phyloP scores from a whole-genome alignment of 2,888 invertebrate species.

The Melanophora roralis region DNA sequence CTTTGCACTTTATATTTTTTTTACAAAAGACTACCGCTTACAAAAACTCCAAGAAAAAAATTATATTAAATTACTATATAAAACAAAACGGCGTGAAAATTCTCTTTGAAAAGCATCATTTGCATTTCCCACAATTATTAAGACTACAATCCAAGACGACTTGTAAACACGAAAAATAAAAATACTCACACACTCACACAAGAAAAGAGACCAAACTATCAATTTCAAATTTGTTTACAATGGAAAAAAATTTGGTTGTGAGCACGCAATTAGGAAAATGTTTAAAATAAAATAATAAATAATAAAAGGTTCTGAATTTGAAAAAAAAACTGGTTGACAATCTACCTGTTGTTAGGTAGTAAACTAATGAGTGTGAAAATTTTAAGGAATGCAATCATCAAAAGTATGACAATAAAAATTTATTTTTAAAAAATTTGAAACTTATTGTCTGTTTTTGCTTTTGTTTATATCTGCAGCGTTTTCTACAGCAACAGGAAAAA shows the following conservation, averaged over 20 bases:
- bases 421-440: too few species aligned
- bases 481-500: too few species aligned
- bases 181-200: neutral
- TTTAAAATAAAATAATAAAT: neutral
- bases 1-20: neutral
- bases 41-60: neutral
- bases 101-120: constrained; percentile 19
- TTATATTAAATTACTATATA: constrained; percentile 25
- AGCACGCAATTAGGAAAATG: neutral
- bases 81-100: neutral
- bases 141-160: neutral
- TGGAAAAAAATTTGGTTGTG: constrained; percentile 12
- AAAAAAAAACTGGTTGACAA: neutral
- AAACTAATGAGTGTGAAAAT: neutral
- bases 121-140: constrained; percentile 15
- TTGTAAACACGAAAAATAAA: constrained; percentile 3
- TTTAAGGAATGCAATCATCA: constrained; percentile 3
- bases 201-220: neutral
- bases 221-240: neutral
- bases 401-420: neutral
- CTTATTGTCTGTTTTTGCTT: too few species aligned
- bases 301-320: neutral
- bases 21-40: neutral
- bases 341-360: constrained; percentile 19
- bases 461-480: too few species aligned